Conservation (phyloP, 2,113 vertebrate genomes). For the Conger conger region DNA sequence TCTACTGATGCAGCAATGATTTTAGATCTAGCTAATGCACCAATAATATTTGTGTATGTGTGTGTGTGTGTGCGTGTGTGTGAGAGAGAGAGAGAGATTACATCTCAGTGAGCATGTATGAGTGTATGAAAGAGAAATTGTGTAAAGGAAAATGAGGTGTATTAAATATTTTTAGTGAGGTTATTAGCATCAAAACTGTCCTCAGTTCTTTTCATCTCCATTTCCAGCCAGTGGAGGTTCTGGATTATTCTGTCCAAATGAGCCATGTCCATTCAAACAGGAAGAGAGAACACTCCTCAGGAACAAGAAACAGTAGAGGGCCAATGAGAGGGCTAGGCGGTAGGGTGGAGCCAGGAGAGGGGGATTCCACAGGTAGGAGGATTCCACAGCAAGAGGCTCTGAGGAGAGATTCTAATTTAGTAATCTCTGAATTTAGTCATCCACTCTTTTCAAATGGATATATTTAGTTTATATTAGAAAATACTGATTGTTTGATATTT, state of each 20-base stretch:
- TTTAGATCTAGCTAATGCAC: background rate
- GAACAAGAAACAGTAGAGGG: conserved; percentile 14
- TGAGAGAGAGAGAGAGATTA: background rate
- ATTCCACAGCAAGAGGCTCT: background rate
- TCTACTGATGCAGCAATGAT: background rate
- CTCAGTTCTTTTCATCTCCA: background rate
- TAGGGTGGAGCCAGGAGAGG: background rate
- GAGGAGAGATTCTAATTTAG: background rate
- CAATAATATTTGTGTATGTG: background rate
- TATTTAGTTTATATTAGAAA: no score
- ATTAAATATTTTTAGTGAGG: background rate
- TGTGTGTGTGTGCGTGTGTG: background rate
- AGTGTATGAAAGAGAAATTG: background rate
- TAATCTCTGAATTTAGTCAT: background rate
- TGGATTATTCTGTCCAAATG: conserved; percentile 33
- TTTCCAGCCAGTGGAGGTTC: conserved; percentile 38
- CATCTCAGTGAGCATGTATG: background rate
- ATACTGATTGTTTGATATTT: background rate
- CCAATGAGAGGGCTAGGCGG: background rate
- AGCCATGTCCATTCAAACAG: conserved; percentile 46
- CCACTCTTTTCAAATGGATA: background rate
- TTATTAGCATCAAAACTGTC: background rate
- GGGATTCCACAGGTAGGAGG: conserved; percentile 8
- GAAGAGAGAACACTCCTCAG: conserved; percentile 56
- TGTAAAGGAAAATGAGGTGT: background rate